Evolutionary conservation across 2,888 invertebrate genomes (phyloP).

Genomic region (Chymomyza procnemis): DNA sequence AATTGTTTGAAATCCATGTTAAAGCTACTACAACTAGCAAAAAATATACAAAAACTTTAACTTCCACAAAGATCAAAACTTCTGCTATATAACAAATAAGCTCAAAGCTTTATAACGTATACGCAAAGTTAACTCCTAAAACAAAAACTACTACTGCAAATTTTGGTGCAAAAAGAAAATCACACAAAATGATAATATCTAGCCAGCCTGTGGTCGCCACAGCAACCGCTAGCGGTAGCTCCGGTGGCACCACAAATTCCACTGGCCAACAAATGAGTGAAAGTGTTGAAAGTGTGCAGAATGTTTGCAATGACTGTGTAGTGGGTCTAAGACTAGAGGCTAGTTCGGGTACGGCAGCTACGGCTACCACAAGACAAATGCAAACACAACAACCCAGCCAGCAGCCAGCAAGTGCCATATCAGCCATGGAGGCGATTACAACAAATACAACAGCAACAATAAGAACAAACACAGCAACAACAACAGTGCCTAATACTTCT

Average conservation of each 20-base stretch:
- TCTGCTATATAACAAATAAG: background rate
- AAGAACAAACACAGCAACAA: conserved; percentile 2
- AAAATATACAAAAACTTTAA: background rate
- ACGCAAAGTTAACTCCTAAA: background rate
- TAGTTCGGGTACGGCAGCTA: conserved; percentile 25
- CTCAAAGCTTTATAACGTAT: background rate
- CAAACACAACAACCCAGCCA: conserved; percentile 6
- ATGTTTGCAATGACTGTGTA: background rate
- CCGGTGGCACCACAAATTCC: background rate
- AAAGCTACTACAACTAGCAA: conserved; percentile 40
- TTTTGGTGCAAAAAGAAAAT: background rate
- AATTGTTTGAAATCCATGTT: conserved; percentile 66
- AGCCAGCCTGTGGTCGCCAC: conserved; percentile 57
- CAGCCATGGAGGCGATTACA: conserved; percentile 4
- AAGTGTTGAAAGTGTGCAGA: conserved; percentile 8
- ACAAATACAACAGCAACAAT: conserved; percentile 4
- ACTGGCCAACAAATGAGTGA: background rate
- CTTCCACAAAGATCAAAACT: background rate
- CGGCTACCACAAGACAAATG: conserved; percentile 16
- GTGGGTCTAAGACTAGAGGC: background rate
- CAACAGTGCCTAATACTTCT: background rate
- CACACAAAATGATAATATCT: conserved; percentile 56
- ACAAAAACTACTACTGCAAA: background rate
- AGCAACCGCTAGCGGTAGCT: conserved; percentile 12
- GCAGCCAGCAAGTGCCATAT: conserved; percentile 2